These are phyloP conservation scores for Parauchenoglanis ngamensis DNA, from an alignment of 2,797 vertebrate species.

Conservation along the genomic window DNA sequence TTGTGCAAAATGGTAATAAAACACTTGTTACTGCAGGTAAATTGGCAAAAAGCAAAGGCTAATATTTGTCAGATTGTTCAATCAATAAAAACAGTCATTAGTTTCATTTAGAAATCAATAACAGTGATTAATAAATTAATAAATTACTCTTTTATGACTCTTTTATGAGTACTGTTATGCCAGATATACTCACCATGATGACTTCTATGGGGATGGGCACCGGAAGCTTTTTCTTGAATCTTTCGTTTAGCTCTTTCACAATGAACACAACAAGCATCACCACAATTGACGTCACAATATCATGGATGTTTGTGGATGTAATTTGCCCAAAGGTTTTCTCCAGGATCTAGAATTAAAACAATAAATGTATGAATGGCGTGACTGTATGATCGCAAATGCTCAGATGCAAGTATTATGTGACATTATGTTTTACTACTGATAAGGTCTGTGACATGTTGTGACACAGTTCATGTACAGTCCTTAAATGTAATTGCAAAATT, in stretches of 20 bases:
- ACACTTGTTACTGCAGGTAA: not conserved
- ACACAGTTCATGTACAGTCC: not conserved
- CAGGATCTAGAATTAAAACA: conserved; percentile 78
- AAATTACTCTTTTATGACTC: not conserved
- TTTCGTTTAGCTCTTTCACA: conserved; percentile 91
- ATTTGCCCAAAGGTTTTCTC: conserved; percentile 83
- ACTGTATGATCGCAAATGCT: not conserved
- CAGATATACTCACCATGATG: conserved; percentile 81
- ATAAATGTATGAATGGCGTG: not conserved
- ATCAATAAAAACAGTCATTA: not conserved
- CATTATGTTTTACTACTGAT: conserved; percentile 1
- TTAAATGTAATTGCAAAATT: not conserved
- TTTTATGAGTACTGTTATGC: not conserved
- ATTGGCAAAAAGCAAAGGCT: not conserved
- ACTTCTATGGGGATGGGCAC: conserved; percentile 93
- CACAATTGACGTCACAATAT: conserved; percentile 85
- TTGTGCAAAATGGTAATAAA: not conserved
- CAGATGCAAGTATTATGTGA: not conserved
- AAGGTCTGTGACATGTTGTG: not conserved
- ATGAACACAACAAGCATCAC: conserved; percentile 83
- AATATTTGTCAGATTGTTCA: not conserved
- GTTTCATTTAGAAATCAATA: not conserved
- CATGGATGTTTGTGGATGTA: conserved; percentile 82
- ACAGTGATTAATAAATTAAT: not conserved
- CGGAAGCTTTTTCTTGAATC: conserved; percentile 86